phyloP scores from a whole-genome alignment of 2,797 vertebrate species.

The Chanos chanos region DNA sequence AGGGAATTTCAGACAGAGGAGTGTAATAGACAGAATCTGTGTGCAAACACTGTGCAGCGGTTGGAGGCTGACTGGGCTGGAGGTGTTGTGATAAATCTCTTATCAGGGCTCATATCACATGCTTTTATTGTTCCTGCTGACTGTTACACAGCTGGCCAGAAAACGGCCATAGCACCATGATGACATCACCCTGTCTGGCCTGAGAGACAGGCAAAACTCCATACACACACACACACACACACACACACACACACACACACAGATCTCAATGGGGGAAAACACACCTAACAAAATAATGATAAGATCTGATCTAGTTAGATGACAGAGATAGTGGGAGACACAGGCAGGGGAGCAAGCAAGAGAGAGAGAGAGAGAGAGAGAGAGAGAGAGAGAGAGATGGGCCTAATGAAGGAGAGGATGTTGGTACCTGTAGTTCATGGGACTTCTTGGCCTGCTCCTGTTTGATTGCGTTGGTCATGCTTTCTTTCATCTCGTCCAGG shows the following conservation, averaged over 20 bases:
- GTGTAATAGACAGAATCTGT: neutral
- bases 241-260: conserved; percentile 1
- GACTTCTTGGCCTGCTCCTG: conserved; percentile 77
- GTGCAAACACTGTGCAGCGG: conserved; percentile 10
- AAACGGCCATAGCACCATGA: conserved; percentile 44
- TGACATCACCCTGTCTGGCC: conserved; percentile 43
- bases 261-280: no score
- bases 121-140: conserved; percentile 48
- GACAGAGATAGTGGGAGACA: no score
- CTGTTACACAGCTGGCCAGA: conserved; percentile 36
- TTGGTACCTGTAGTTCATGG: conserved; percentile 76
- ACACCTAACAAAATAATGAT: no score
- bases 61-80: conserved; percentile 15
- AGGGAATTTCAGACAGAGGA: no score
- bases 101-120: conserved; percentile 41
- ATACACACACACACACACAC: neutral
- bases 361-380: no score
- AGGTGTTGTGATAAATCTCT: conserved; percentile 39
- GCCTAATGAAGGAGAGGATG: neutral
- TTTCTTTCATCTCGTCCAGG: conserved; percentile 79
- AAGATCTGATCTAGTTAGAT: no score
- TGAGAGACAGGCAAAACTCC: conserved; percentile 6
- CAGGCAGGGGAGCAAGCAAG: no score
- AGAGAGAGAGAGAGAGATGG: no score
- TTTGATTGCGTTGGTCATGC: conserved; percentile 76